Evolutionary conservation across 1,140 invertebrate genomes (phyloP).

Genomic region (Drosophila lini): DNA sequence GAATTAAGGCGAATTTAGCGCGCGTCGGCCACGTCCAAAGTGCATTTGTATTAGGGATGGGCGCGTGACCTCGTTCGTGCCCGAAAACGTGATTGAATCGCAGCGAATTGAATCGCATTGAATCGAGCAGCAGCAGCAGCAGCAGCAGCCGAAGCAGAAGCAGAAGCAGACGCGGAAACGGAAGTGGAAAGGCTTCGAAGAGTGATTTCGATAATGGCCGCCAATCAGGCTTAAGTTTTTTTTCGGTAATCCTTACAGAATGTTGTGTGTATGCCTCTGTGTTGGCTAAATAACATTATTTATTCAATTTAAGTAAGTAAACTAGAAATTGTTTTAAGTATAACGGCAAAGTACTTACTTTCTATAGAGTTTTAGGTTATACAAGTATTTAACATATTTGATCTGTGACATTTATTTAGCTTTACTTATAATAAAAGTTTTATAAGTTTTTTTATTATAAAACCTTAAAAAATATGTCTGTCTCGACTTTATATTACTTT

Average conservation of each 20-base stretch:
- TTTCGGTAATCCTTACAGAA: not conserved
- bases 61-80: conserved; percentile 47
- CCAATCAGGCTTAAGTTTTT: conserved; percentile 25
- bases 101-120: conserved; percentile 39
- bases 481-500: too few relatives aligned
- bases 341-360: not conserved
- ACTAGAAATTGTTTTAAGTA: not conserved
- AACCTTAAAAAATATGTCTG: too few relatives aligned
- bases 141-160: not conserved
- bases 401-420: too few relatives aligned
- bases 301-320: not conserved
- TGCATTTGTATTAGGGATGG: conserved; percentile 73
- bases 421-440: too few relatives aligned
- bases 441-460: too few relatives aligned
- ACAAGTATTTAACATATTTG: too few relatives aligned
- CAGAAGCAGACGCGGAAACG: not conserved
- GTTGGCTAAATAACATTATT: not conserved
- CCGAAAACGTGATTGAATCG: conserved; percentile 41
- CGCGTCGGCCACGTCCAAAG: conserved; percentile 79
- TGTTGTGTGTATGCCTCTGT: not conserved
- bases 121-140: conserved; percentile 7
- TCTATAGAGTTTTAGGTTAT: not conserved
- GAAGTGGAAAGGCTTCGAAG: conserved; percentile 24
- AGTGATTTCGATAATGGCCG: conserved; percentile 33
- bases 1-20: conserved; percentile 82